phyloP scores from a whole-genome alignment of 2,113 vertebrate species.

The Fukomys damarensis region DNA sequence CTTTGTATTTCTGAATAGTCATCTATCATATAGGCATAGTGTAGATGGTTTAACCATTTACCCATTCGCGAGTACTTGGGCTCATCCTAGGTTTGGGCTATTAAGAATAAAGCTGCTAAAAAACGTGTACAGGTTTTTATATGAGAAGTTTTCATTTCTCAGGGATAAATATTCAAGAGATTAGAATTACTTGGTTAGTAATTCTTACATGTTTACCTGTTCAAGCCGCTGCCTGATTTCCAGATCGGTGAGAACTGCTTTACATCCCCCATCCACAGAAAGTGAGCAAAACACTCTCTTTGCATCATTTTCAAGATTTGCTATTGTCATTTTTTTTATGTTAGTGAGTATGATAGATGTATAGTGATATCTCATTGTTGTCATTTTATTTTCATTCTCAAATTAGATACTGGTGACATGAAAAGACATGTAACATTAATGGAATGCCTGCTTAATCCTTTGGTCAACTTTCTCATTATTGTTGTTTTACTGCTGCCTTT shows the following conservation, averaged over 20 bases:
- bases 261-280: neutral
- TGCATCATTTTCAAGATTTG: neutral
- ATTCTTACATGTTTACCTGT: neutral
- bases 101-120: neutral
- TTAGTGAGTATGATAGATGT: neutral
- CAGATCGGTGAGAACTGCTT: neutral
- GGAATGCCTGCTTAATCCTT: neutral
- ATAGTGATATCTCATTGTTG: neutral
- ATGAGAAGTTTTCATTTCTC: neutral
- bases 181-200: neutral
- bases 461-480: neutral
- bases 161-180: neutral
- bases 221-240: neutral
- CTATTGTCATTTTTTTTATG: neutral
- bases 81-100: neutral
- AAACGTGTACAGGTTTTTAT: neutral
- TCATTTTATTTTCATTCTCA: neutral
- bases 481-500: neutral
- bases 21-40: neutral
- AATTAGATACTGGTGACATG: neutral
- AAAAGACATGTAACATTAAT: neutral
- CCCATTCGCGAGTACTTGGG: neutral
- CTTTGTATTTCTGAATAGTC: neutral
- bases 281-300: neutral
- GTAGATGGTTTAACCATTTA: neutral